A percentile compares a stretch with the other conserved stretches of the same genome.
These are phyloP conservation scores for Salvator merianae DNA, from an alignment of 2,113 vertebrate species.

Conservation along the genomic window DNA sequence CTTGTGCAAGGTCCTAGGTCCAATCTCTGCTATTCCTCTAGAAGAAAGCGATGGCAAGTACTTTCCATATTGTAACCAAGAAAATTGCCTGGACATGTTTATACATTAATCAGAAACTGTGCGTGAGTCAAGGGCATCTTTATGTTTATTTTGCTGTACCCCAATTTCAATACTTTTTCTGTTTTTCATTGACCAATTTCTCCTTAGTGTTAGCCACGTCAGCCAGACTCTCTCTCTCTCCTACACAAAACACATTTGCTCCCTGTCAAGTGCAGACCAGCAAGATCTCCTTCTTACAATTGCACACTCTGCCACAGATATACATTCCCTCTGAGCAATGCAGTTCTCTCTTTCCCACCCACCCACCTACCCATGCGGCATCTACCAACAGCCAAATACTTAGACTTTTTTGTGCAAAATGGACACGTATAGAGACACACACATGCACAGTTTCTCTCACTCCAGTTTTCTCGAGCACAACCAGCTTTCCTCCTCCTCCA, in stretches of 20 bases:
- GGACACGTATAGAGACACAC: conserved; percentile 2
- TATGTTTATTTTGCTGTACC: no score
- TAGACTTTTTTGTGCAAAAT: conserved; percentile 5
- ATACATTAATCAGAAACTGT: no score
- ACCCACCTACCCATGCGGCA: background rate
- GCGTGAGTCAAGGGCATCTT: no score
- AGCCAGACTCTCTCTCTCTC: background rate
- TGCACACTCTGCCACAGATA: background rate
- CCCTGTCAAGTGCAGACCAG: background rate
- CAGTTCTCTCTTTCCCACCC: background rate
- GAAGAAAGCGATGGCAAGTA: no score
- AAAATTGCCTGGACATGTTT: no score
- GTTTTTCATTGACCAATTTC: no score
- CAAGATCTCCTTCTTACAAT: background rate
- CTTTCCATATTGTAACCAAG: no score
- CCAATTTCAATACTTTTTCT: no score
- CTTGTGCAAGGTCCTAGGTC: no score
- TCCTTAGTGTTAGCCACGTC: no score
- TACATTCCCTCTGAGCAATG: background rate
- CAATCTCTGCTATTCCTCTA: no score
- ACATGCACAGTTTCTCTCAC: conserved; percentile 1
- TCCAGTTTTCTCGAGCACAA: background rate
- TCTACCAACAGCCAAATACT: conserved; percentile 14
- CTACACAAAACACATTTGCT: background rate
- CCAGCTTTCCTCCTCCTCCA: background rate